Percentiles rank a stretch among this genome's conserved stretches.
These are phyloP conservation scores for Baryphthengus martii DNA, from an alignment of 2,113 vertebrate species.

Conservation along the genomic window DNA sequence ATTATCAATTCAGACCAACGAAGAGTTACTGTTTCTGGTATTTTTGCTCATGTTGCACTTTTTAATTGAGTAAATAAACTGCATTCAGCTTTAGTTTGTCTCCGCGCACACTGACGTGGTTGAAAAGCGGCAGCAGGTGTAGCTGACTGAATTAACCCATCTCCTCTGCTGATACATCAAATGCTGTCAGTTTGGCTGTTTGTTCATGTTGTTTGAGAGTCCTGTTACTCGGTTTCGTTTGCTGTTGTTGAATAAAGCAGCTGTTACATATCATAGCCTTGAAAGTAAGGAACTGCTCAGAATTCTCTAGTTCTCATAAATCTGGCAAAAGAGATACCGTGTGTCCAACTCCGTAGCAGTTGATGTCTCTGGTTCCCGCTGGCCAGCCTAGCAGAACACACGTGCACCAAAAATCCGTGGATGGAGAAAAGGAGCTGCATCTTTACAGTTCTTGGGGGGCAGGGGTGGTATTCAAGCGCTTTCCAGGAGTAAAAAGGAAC, in stretches of 20 bases:
- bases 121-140: neutral
- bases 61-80: neutral
- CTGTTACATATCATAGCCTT: neutral
- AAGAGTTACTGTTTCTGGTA: neutral
- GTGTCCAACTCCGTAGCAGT: neutral
- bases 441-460: neutral
- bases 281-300: neutral
- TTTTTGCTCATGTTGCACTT: neutral
- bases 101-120: fast-evolving
- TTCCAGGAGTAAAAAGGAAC: neutral
- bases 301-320: neutral
- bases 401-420: neutral
- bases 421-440: neutral
- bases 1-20: neutral
- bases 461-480: neutral
- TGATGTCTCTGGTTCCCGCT: neutral
- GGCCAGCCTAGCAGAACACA: neutral
- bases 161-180: neutral
- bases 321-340: neutral
- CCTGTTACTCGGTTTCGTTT: neutral
- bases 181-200: neutral
- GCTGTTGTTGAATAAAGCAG: neutral
- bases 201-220: neutral
- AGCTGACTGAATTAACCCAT: neutral
- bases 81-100: neutral